Base-by-base conservation (phyloP, 2,113 vertebrate genomes). In the Gila orcuttii region DNA sequence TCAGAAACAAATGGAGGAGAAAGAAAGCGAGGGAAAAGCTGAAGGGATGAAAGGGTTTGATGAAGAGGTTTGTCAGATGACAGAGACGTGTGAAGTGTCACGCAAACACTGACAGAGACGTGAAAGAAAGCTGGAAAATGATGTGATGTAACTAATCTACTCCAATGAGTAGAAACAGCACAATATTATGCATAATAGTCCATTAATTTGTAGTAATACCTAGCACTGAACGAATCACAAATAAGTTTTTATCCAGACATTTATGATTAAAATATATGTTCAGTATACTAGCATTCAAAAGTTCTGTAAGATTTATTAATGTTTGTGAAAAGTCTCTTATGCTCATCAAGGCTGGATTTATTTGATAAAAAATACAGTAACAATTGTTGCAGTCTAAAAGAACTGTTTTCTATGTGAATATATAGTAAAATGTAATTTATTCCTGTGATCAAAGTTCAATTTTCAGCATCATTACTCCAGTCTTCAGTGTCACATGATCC, bases 1-100 rank as follows among this genome's bases (percentile, higher is more conserved):
- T 6, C 28, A 31, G 62, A 66, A 21, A 17, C 9, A 68, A 33
- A 68, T 21, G 36, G 36, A 62, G 73, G 31, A 64, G 19, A 68
- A 57, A 68, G 39, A 47, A 76, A 28, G 60, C 33, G 68, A 21
- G 8, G 36, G 33, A 13, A 12, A 4, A 62, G 21, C 19, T 2
- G n/a, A 11, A 25, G 59, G 3, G 17, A 17, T 28, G n/a, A 12
- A 62, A 36, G 23, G 50, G 45, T 45, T 7, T 75, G 80, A 57
- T 31, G n/a, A 12, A 62, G 36, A 31, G 50, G 45, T 45, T 7
- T 74, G 80, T 76, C 57, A 71, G 86, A 82, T 85, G 85, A 77
- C 87, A 84, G 45, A 42, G 50, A 12, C 28, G 81, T 84, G 85
- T 19, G 78, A 87, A 87, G 69, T 78, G 52, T 87, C 69, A 82